Evolutionary conservation across 2,888 invertebrate species (phyloP), one percentile per base, ranked within the genome.

Genomic region (Lycocerus yunnanus): DNA sequence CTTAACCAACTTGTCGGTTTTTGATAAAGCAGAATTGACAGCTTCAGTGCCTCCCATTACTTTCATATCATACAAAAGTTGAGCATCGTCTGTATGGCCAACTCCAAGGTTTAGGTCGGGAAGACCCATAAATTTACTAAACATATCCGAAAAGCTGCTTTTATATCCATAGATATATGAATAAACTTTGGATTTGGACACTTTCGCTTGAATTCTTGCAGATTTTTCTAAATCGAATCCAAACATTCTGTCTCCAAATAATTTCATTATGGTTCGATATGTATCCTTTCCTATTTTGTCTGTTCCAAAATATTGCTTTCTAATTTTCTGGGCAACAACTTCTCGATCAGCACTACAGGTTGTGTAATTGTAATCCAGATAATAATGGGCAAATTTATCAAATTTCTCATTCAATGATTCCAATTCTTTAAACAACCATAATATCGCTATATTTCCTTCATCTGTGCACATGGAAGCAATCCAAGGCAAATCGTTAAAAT

Each of bases 401-500:
- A 15, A 61, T 61, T 13, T n/a, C 2, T 18, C 18, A 18, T 61
- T 10, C 1, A 18, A 13, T 0, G 11, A 16, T 0, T 61, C 61
- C 0, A 61, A 6, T 13, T 61, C 61, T 6, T 0, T 1, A 13
- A 3, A 6, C 2, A 11, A 3, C 10, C 4, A 59, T 3, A 1
- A n/a, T n/a, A 61, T 1, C 6, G 3, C 61, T 10, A 92, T 92
- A 13, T 93, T 87, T 73, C 94, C 94, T 84, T 94, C 94, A 72
- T 93, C 91, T 11, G 90, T 90, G 0, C 91, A 90, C 65, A 92
- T 89, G 4, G 91, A 90, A 0, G 90, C 88, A 68, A 94, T 88
- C 89, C 94, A 92, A 0, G 95, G 94, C 3, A 92, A 83, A 75
- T 91, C 89, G n/a, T 90, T 88, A 80, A 91, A 90, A 8, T 61